Conservation (phyloP, 2,888 invertebrate genomes). For the Chalcis sispes region DNA sequence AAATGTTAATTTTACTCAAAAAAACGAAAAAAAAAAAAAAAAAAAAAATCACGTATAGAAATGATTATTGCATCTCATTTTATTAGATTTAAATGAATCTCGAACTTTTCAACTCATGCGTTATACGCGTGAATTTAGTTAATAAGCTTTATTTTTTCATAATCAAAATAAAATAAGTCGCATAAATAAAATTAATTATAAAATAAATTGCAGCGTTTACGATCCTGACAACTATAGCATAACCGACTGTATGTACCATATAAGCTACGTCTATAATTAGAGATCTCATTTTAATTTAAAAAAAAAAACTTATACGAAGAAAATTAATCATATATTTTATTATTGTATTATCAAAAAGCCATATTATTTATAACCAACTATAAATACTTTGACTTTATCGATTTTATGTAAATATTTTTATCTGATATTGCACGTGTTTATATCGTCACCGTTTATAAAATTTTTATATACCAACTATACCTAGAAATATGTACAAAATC, state of each 20-base stretch:
- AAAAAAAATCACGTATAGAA: too few relatives aligned
- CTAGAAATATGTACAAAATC: constrained; percentile 39
- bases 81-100: too few relatives aligned
- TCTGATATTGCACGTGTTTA: background rate
- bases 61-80: too few relatives aligned
- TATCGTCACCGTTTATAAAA: constrained; percentile 3
- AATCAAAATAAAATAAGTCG: background rate
- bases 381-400: constrained; percentile 11
- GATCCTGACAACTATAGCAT: too few relatives aligned
- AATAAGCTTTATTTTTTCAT: constrained; percentile 9
- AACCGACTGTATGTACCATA: background rate
- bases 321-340: constrained; percentile 29
- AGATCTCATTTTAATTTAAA: constrained; percentile 32
- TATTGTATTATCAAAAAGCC: constrained; percentile 1
- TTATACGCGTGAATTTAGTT: background rate
- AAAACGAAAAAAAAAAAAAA: background rate
- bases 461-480: background rate
- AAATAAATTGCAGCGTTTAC: too few relatives aligned
- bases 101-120: too few relatives aligned
- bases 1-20: background rate
- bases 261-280: background rate
- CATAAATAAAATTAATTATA: background rate
- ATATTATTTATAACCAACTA: background rate
- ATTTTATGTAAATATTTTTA: constrained; percentile 35
- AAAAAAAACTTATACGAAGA: constrained; percentile 3